Conservation (phyloP, 2,113 vertebrate genomes). For the Cricetomys ansorgei region DNA sequence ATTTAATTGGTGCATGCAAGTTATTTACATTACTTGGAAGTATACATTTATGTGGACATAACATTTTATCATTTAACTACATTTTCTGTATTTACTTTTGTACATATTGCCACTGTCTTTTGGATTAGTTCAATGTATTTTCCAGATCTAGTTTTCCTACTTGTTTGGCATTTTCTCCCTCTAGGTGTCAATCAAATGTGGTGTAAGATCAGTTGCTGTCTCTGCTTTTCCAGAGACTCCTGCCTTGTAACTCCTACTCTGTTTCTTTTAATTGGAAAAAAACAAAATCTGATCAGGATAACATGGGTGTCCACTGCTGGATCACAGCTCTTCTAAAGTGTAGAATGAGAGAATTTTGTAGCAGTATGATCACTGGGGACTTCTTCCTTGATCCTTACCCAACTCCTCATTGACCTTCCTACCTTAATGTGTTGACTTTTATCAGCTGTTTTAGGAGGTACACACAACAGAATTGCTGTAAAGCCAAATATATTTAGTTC, state of each 20-base stretch:
- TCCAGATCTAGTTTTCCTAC: background rate
- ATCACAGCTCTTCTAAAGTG: background rate
- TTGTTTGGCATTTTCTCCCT: background rate
- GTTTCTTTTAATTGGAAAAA: background rate
- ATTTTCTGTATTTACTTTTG: background rate
- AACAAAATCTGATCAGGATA: background rate
- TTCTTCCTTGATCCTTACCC: background rate
- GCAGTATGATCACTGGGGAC: background rate
- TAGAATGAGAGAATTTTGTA: background rate
- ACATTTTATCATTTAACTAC: slow-evolving; percentile 10
- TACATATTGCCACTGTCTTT: background rate
- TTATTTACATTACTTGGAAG: slow-evolving; percentile 54
- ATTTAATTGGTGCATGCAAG: background rate
- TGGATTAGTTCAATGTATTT: slow-evolving; percentile 35
- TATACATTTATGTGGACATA: slow-evolving; percentile 24
- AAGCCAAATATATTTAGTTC: background rate
- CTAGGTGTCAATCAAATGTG: background rate
- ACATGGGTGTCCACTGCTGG: background rate
- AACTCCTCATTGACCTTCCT: background rate
- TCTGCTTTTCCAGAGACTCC: background rate
- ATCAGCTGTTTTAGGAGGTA: background rate
- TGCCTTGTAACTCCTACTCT: background rate
- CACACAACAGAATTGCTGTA: background rate
- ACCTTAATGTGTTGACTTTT: background rate
- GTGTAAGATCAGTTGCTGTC: background rate